These are phyloP conservation scores for Eupeodes latifasciatus DNA, from an alignment of 2,888 invertebrate species.

Conservation along the genomic window DNA sequence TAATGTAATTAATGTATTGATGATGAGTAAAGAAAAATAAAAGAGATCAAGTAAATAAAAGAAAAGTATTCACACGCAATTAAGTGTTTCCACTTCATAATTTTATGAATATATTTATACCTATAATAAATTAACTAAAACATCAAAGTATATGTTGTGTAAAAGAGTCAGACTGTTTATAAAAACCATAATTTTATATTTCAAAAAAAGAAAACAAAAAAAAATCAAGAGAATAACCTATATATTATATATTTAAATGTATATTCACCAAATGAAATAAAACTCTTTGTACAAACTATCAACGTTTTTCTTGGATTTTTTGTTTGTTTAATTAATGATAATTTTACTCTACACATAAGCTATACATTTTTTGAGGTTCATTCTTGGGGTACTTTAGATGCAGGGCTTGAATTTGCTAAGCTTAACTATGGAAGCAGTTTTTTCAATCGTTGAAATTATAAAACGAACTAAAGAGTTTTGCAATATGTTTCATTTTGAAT, in stretches of 20 bases:
- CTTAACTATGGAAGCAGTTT: no score
- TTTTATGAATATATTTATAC: constrained; percentile 29
- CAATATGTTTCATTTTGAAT: no score
- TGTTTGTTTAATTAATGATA: background rate
- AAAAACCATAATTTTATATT: constrained; percentile 54
- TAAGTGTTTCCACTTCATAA: constrained; percentile 47
- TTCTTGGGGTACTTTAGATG: no score
- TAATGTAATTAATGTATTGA: constrained; percentile 26
- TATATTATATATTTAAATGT: constrained; percentile 66
- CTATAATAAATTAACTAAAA: constrained; percentile 18
- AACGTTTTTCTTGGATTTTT: background rate
- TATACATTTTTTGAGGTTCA: no score
- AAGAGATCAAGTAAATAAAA: constrained; percentile 32
- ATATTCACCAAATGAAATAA: constrained; percentile 63
- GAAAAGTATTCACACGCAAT: constrained; percentile 44
- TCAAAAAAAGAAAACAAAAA: background rate
- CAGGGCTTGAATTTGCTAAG: no score
- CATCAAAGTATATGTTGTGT: constrained; percentile 61
- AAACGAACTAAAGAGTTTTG: no score
- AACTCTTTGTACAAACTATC: constrained; percentile 69
- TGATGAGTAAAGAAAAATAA: background rate
- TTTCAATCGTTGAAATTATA: no score
- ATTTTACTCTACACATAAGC: no score
- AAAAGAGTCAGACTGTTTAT: constrained; percentile 58
- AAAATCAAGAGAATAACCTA: constrained; percentile 34